These are phyloP conservation scores for Podotricha telesiphe DNA, from an alignment of 2,888 invertebrate genomes.

Conservation along the genomic window DNA sequence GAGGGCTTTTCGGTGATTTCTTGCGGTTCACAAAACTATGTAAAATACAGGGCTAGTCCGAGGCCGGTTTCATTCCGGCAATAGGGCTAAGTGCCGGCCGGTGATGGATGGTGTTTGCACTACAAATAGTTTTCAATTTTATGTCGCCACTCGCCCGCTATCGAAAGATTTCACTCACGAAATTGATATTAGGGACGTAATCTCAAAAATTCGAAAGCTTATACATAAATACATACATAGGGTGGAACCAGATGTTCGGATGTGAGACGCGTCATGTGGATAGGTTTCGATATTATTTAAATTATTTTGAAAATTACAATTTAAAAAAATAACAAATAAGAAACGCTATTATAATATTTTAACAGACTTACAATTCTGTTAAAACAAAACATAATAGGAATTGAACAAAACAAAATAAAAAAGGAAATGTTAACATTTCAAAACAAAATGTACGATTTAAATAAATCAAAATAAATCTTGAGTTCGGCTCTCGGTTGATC, in stretches of 20 bases:
- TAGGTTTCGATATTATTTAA: too few relatives aligned
- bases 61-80: constrained; percentile 55
- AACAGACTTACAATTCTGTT: too few relatives aligned
- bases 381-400: too few relatives aligned
- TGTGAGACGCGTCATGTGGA: not conserved
- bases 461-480: too few relatives aligned
- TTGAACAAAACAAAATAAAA: too few relatives aligned
- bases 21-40: constrained; percentile 33
- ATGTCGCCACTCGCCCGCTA: constrained; percentile 51
- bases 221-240: not conserved
- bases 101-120: constrained; percentile 79
- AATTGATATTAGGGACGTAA: constrained; percentile 52
- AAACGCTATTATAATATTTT: too few relatives aligned
- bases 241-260: constrained; percentile 9
- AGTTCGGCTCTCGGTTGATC: too few relatives aligned
- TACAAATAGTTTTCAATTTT: constrained; percentile 74
- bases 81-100: constrained; percentile 71
- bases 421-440: too few relatives aligned
- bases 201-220: constrained; percentile 42
- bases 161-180: constrained; percentile 53
- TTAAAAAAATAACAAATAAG: not conserved
- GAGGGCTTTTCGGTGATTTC: constrained; percentile 16
- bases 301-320: too few relatives aligned
- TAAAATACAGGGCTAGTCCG: constrained; percentile 41
- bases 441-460: too few relatives aligned